Evolutionary conservation across 2,888 invertebrate species (phyloP), one percentile per base, ranked within the genome.

Genomic region (Belgica antarctica): DNA sequence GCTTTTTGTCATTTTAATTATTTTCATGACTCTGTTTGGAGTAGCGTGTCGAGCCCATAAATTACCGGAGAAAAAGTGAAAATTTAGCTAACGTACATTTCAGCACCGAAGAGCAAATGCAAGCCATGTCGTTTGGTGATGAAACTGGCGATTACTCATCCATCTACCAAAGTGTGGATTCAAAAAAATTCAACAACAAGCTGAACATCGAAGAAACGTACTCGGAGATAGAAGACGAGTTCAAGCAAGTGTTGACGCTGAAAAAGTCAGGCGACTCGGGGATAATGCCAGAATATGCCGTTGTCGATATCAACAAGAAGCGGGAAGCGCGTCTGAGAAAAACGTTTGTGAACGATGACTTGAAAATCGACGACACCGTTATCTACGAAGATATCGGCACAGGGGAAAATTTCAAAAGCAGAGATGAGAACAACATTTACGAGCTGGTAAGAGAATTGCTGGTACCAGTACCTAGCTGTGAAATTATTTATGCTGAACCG

Each of bases 271-370:
- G 5, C 5, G 15, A 52, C 17, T 19, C 17, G 24, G 22, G 22
- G 52, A 2, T 7, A 19, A 8, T 47, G 65, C 76, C 76, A 17
- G 75, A 76, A 72, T 77, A 77, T 74, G 77, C 77, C n/a, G 75
- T 76, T 10, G 75, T 77, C 27, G 75, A 77, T 73, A 73, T 77
- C n/a, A 75, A 76, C 72, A 74, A 76, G 70, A 77, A 77, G 72
- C 75, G 76, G 70, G 77, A 75, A 12, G 74, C 74, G 28, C 59
- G 72, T 3, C 72, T 75, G 19, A 74, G 52, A 74, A 75, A 28
- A 71, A 72, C 31, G 41, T 71, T 12, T 73, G 72, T 73, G 12
- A 27, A 12, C 46, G 34, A 47, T 15, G 62, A 61, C 31, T 5
- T 28, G 75, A 75, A 71, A 74, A 75, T 19, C 57, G 25, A 10